phyloP scores from a whole-genome alignment of 1,140 invertebrate genomes.

The Ceratitis capitata region DNA sequence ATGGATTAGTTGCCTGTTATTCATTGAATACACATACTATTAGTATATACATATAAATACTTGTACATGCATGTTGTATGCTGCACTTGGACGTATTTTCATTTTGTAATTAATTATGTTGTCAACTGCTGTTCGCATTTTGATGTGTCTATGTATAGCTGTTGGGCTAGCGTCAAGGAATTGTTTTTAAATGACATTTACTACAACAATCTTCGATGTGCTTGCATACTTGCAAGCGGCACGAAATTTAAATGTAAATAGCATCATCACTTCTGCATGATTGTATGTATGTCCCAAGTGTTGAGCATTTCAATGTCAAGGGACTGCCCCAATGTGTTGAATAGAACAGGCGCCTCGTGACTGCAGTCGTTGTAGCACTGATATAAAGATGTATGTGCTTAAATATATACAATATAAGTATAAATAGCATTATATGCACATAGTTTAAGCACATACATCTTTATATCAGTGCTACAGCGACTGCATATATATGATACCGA shows the following conservation, averaged over 20 bases:
- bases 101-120: constrained; percentile 27
- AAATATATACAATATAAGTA: background rate
- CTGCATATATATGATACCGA: too few species aligned
- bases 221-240: background rate
- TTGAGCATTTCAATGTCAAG: constrained; percentile 28
- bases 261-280: background rate
- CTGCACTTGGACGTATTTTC: background rate
- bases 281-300: background rate
- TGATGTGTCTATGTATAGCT: too few species aligned
- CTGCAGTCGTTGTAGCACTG: background rate
- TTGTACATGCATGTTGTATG: background rate
- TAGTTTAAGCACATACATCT: background rate
- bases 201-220: background rate
- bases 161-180: background rate
- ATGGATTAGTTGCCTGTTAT: background rate
- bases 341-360: background rate
- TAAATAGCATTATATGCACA: background rate
- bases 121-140: background rate
- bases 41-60: background rate
- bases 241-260: too few species aligned
- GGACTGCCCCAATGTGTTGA: constrained; percentile 19
- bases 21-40: background rate
- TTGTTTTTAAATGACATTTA: constrained; percentile 28
- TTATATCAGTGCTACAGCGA: background rate
- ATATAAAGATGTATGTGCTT: background rate